A percentile compares a stretch with the other conserved stretches of the same genome.
phyloP scores from a whole-genome alignment of 1,140 invertebrate genomes.

The Penaeus japonicus region DNA sequence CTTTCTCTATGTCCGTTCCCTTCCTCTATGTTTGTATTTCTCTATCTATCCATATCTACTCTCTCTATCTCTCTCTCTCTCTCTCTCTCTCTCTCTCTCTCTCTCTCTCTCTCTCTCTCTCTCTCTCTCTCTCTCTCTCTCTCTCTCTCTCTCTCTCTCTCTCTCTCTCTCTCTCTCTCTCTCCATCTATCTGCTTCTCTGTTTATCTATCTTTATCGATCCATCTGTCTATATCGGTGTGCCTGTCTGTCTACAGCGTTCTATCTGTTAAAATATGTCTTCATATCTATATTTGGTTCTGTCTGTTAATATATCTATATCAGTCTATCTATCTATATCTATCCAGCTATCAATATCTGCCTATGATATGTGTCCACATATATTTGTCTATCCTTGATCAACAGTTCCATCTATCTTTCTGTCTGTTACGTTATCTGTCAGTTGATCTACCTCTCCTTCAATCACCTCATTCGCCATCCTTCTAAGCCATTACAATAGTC shows the following conservation, averaged over 20 bases:
- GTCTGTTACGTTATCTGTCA: not conserved
- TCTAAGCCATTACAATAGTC: not conserved
- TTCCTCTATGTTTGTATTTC: no score
- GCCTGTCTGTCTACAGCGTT: not conserved
- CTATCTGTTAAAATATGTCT: not conserved
- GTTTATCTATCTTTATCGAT: not conserved
- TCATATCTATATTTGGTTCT: not conserved
- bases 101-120: not conserved
- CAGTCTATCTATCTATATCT: not conserved
- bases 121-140: not conserved
- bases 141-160: not conserved
- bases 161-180: not conserved
- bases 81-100: not conserved
- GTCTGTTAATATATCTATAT: not conserved
- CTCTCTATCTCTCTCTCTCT: not conserved
- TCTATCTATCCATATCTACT: not conserved
- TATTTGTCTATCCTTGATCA: not conserved
- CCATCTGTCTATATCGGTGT: not conserved
- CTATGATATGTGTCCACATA: not conserved
- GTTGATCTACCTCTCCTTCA: not conserved
- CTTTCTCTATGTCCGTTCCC: no score
- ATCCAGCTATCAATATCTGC: not conserved
- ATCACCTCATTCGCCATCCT: not conserved
- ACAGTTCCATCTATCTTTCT: not conserved
- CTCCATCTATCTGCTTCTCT: not conserved